Base-by-base conservation (phyloP, 2,888 invertebrate genomes). In the Byasa hedistus region DNA sequence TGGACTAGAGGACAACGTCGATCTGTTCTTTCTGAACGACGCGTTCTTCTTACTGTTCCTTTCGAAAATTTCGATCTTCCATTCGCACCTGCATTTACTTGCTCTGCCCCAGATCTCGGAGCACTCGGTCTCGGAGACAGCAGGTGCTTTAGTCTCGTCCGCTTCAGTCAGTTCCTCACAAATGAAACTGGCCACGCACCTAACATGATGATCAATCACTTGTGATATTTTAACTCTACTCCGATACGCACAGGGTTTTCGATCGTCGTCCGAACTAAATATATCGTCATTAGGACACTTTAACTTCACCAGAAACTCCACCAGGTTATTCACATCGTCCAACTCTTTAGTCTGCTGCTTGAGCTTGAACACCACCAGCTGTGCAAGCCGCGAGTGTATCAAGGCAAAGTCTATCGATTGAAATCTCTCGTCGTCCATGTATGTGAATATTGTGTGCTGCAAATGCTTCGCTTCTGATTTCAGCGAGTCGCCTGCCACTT, bases 391-490 rank as follows among this genome's bases (percentile, higher is more conserved):
- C 0, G 94, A 93, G 78, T 96, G 96, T 52, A 94, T 93, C 68
- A 94, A 83, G 17, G 93, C 91, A 75, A 95, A 95, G 78, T 95
- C 91, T 0, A 94, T 93, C 21, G 91, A 89, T 7, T 91, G 81
- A 79, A 95, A 95, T 69, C 95, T 84, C 24, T 89, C 86, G 78
- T 96, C 95, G 70, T 94, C 94, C 92, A 94, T 94, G 78, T 95
- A 96, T 52, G 94, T 94, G 63, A 87, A 92, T 57, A 95, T 94
- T 4, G 95, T 92, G 70, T 94, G 93, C 78, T 95, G 94, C 54
- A 96, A 84, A 79, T 95, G 94, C 80, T 94, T 94, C 0, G 94
- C 92, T 86, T 95, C 95, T 0, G 92, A 92, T 76, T 94, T 93
- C n/a, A 95, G 80, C 0, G 92, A 91, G 68, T 93, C 91, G 0